Evolutionary conservation across 2,888 invertebrate genomes (phyloP), one percentile per base, ranked within the genome.

Genomic region (Dysmachus trigonus): DNA sequence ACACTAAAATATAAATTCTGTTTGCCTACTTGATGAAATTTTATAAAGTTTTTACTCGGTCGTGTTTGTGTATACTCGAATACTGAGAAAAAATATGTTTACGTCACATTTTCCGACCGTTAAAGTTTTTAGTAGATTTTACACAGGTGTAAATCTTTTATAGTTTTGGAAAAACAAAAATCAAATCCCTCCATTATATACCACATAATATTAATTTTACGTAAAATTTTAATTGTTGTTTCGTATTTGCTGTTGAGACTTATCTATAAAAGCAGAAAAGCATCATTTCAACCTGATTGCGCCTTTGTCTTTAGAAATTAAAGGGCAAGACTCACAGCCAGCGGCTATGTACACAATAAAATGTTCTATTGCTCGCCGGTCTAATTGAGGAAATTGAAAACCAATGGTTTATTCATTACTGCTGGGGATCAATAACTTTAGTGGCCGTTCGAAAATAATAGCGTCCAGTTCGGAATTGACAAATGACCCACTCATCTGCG

Each of bases 401-500:
- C 27, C n/a, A 22, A 71, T 83, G 38, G 53, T 41, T 83, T 83
- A 83, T 83, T 83, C 71, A 83, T 83, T 72, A 83, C 31, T 13
- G 27, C 30, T 27, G 13, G 13, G 62, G 83, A 83, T 72, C 83
- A 83, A 83, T 83, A 72, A 72, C 41, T 72, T 83, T 72, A 83
- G 38, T 83, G 83, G 71, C 38, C 83, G 41, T 35, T 33, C 27
- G 18, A 83, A 38, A 22, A 72, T 38, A 83, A 72, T 72, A 41
- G 41, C 83, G 35, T 51, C 83, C 62, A 41, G 83, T 71, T 27
- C 35, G 72, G 71, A 22, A 10, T 83, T 85, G 85, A 85, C 74
- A 85, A 85, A 85, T 85, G 74, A 74, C 85, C 84, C 85, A 74
- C 85, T 85, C 85, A 74, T 41, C 41, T 73, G 31, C 47, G 41